A percentile compares a stretch with the other conserved stretches of the same genome.
Evolutionary conservation across 1,140 invertebrate genomes (phyloP).

Genomic region (Phymastichus coffea): DNA sequence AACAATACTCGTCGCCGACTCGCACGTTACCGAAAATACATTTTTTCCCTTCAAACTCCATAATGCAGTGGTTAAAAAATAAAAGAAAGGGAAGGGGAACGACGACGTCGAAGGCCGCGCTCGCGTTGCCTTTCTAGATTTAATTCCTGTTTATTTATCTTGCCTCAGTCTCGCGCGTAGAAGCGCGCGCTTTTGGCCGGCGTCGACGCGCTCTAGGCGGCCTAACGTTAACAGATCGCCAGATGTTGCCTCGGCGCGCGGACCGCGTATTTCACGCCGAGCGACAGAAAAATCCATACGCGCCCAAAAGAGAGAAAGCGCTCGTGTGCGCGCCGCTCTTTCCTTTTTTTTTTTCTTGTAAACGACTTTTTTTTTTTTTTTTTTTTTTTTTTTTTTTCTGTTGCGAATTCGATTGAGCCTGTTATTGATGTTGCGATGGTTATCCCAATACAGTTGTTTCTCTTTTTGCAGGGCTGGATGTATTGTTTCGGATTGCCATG

Average conservation of each 20-base stretch:
- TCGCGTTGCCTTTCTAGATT: conserved; percentile 45
- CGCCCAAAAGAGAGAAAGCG: neutral
- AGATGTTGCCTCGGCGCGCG: conserved; percentile 45
- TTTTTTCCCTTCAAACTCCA: no score
- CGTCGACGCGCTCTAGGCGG: conserved; percentile 33
- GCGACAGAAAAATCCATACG: conserved; percentile 46
- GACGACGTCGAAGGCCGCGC: neutral
- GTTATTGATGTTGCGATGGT: no score
- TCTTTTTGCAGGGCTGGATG: no score
- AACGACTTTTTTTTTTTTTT: no score
- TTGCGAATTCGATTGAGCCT: no score
- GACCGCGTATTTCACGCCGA: conserved; percentile 40
- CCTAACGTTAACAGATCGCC: conserved; percentile 53
- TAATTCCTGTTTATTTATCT: conserved; percentile 56
- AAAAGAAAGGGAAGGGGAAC: neutral
- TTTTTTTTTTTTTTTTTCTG: neutral
- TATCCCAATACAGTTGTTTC: no score
- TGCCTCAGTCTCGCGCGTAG: no score
- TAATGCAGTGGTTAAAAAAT: no score
- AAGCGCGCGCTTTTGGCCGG: conserved; percentile 41
- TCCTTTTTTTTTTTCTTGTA: neutral
- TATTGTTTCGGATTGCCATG: no score
- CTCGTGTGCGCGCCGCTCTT: neutral
- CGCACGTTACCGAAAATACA: no score
- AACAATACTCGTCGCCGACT: no score